Conservation (phyloP, 2,797 vertebrate genomes). For the Antennarius maculatus region DNA sequence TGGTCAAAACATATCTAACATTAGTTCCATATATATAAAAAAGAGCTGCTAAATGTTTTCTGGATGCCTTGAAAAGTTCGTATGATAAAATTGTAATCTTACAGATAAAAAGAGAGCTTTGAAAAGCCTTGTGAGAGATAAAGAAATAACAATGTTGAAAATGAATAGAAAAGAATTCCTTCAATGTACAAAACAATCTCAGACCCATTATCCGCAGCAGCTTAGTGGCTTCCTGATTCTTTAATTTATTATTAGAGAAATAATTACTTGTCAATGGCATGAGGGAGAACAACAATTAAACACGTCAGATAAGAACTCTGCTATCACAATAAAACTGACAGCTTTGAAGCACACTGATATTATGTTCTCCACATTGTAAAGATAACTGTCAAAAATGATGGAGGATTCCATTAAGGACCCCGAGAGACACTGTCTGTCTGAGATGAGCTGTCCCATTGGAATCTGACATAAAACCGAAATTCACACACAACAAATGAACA, state of each 20-base stretch:
- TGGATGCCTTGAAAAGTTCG: neutral
- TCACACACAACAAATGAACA: slow-evolving; percentile 16
- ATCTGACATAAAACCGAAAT: neutral
- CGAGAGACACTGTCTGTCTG: neutral
- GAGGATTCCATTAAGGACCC: slow-evolving; percentile 14
- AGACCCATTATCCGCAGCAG: neutral
- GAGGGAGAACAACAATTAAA: slow-evolving; percentile 8
- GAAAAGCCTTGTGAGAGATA: neutral
- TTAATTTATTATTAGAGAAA: neutral
- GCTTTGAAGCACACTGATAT: slow-evolving; percentile 12
- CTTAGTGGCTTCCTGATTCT: neutral
- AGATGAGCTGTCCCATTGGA: neutral
- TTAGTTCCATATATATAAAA: too few relatives aligned
- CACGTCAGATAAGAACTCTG: neutral
- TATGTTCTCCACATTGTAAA: slow-evolving; percentile 8
- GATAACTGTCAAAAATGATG: slow-evolving; percentile 18
- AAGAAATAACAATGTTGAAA: neutral
- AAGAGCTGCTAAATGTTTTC: neutral
- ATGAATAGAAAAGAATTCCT: slow-evolving; percentile 1
- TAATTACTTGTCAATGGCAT: slow-evolving; percentile 15
- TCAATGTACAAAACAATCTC: neutral
- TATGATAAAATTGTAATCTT: neutral
- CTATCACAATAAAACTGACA: slow-evolving; percentile 5
- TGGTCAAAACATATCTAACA: neutral
- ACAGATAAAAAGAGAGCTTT: neutral